These are phyloP conservation scores for Hippopotamus amphibius DNA, from an alignment of 2,113 vertebrate genomes.

Conservation along the genomic window DNA sequence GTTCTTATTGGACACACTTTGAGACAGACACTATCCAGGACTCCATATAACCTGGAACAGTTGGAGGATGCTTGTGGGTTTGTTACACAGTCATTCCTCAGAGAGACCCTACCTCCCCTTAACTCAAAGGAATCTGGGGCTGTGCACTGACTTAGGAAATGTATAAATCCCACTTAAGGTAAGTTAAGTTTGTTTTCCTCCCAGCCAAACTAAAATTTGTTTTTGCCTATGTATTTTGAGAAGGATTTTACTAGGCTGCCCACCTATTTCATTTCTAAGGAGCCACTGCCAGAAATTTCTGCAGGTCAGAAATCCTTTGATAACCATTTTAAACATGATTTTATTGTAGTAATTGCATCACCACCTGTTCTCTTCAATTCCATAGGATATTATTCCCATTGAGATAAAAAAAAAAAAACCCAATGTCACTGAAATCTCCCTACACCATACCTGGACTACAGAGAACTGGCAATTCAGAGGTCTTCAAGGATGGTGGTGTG, in stretches of 20 bases:
- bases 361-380: constrained; percentile 31
- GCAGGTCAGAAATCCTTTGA: constrained; percentile 40
- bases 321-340: constrained; percentile 36
- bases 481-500: background rate
- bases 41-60: background rate
- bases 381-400: background rate
- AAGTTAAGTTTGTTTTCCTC: background rate
- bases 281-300: constrained; percentile 26
- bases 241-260: background rate
- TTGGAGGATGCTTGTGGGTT: background rate
- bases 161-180: background rate
- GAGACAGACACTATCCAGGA: background rate
- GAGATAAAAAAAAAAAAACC: background rate
- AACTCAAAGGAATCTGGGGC: background rate
- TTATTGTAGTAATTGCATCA: constrained; percentile 21
- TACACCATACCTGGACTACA: background rate
- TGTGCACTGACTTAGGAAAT: background rate
- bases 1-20: background rate
- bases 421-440: background rate
- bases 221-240: background rate
- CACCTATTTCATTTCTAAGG: constrained; percentile 34
- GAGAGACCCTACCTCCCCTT: background rate
- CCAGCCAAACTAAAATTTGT: background rate
- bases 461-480: background rate
- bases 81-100: background rate